These are phyloP conservation scores for Phragmatobia fuliginosa DNA, from an alignment of 2,888 invertebrate genomes.

Conservation along the genomic window DNA sequence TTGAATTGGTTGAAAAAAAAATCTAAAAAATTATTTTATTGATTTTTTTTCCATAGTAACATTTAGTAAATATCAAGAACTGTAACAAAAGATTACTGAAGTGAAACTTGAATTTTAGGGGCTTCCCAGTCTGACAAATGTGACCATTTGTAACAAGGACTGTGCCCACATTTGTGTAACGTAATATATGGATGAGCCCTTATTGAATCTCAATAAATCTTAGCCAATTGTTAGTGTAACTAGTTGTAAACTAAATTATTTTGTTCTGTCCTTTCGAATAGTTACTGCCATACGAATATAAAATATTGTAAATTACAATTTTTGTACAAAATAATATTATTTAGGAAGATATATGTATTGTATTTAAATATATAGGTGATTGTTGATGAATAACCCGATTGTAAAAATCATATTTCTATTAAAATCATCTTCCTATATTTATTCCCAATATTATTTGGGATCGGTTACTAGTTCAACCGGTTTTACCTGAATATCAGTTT, in stretches of 20 bases:
- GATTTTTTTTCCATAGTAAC: no score
- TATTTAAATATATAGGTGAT: conserved; percentile 17
- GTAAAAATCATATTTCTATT: no score
- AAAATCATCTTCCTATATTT: no score
- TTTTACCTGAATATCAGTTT: no score
- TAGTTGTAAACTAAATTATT: conserved; percentile 42
- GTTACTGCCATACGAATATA: conserved; percentile 62
- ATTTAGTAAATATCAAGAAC: conserved; percentile 4
- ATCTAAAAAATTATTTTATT: no score
- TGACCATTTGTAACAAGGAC: no score
- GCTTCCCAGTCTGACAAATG: no score
- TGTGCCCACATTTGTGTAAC: no score
- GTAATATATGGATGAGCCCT: no score
- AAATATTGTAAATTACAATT: conserved; percentile 52
- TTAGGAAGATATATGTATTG: conserved; percentile 34
- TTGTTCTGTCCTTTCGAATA: conserved; percentile 25
- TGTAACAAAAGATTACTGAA: background rate
- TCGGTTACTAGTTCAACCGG: no score
- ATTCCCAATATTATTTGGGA: no score
- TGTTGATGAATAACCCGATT: background rate
- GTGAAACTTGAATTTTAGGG: background rate
- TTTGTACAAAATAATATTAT: conserved; percentile 63
- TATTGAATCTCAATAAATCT: conserved; percentile 63
- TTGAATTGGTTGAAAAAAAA: no score
- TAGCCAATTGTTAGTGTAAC: conserved; percentile 57